Evolutionary conservation across 2,113 vertebrate genomes (phyloP).

Genomic region (Telmatochromis bifrenatus): DNA sequence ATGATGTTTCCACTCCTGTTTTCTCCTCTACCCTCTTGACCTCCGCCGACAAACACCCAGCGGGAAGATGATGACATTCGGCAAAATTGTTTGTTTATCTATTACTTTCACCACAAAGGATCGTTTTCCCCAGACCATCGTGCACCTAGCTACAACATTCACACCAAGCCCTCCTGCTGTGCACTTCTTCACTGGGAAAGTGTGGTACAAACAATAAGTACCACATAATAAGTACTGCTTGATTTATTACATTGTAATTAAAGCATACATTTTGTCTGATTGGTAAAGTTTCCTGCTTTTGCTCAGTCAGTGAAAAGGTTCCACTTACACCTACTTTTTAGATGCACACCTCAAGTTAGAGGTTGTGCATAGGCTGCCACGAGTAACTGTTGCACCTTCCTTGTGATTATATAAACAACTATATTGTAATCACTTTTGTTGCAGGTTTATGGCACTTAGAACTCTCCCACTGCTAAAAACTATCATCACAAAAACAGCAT

Average conservation of each 20-base stretch:
- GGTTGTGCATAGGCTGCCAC: neutral
- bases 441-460: neutral
- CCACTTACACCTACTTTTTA: neutral
- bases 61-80: slow-evolving; percentile 62
- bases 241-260: neutral
- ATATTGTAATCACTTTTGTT: neutral
- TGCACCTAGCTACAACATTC: neutral
- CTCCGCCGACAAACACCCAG: slow-evolving; percentile 42
- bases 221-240: neutral
- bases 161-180: neutral
- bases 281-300: neutral
- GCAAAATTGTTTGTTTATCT: slow-evolving; percentile 68
- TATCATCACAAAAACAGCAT: neutral
- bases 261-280: neutral
- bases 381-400: neutral
- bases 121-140: neutral
- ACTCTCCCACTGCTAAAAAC: neutral
- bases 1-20: slow-evolving; percentile 70
- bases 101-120: slow-evolving; percentile 58
- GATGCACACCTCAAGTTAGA: neutral
- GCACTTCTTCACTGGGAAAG: neutral
- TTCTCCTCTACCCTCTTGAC: slow-evolving; percentile 60
- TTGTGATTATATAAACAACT: neutral
- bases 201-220: neutral
- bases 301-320: neutral